Percentiles rank a stretch among this genome's conserved stretches.
Conservation (phyloP, 2,113 vertebrate species). For the Megaleporinus macrocephalus region DNA sequence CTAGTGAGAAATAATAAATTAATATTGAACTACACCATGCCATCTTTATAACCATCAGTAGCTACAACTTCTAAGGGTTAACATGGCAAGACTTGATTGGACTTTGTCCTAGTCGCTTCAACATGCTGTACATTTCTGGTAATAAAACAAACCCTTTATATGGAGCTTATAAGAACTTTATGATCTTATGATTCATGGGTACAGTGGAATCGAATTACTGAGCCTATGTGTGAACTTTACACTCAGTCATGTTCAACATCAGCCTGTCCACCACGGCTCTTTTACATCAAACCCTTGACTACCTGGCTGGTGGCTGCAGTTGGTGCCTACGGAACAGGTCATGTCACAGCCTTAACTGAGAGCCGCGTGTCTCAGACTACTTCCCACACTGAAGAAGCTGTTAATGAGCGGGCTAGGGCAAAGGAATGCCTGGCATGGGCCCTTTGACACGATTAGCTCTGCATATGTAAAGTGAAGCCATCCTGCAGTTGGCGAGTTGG, state of each 20-base stretch:
- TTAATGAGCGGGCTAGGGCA: constrained; percentile 26
- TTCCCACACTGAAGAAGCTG: constrained; percentile 21
- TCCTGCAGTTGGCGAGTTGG: constrained; percentile 49
- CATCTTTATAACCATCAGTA: no score
- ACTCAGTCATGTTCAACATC: not conserved
- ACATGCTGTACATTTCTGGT: not conserved
- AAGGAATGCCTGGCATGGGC: constrained; percentile 45
- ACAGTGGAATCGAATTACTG: not conserved
- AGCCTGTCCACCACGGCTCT: not conserved
- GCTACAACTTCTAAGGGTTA: not conserved
- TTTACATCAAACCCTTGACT: not conserved
- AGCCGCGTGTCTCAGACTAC: not conserved
- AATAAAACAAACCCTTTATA: not conserved
- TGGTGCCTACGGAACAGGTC: not conserved
- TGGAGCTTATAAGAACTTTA: not conserved
- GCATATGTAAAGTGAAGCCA: constrained; percentile 54
- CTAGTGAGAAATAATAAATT: no score
- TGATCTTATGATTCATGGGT: not conserved
- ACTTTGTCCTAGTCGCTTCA: not conserved
- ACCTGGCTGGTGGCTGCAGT: not conserved
- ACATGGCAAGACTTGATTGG: not conserved
- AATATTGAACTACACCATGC: no score
- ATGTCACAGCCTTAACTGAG: not conserved
- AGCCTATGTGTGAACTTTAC: not conserved
- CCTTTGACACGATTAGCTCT: constrained; percentile 51